Base-by-base conservation (phyloP, 2,888 invertebrate species). In the Leptopilina syphax region DNA sequence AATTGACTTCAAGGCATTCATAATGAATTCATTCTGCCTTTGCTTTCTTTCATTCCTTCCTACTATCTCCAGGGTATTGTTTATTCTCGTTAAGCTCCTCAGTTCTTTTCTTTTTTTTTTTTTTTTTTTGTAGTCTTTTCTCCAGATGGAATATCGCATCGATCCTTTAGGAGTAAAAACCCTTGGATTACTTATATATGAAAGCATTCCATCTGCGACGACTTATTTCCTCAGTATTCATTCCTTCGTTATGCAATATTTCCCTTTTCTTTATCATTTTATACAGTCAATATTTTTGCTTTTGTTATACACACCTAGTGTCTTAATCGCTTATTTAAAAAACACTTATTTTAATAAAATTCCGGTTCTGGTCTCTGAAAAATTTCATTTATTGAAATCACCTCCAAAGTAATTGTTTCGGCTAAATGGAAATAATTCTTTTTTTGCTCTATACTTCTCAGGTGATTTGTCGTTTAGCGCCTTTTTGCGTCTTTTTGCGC, bases 21-120 rank as follows among this genome's bases (percentile, higher is more conserved):
- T 73, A 73, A 73, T 73, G 73, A 73, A 73, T 73, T 73, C 73
- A 73, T 73, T 57, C 73, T 73, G 57, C 34, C 34, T 73, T 27
- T 54, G 70, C 50, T 70, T 70, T 54, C 70, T 50, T 70, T 54
- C 54, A 47, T 70, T 54, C 8, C 24, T 70, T 70, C 70, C 70
- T 73, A 6, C 57, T 73, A 57, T 73, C 73, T 73, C 73, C 27
- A 8, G 73, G 73, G 73, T 57, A 73, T 73, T 73, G 73, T 73
- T 73, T 73, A 57, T 73, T 73, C 73, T 73, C 57, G 57, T 73
- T 73, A 73, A 73, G 57, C 34, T 50, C 18, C 73, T 73, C 9
- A 57, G 57, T 50, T 44, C 44, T 44, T 8, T 1, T 8, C 8
- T 8, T 44, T 5, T 44, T 5, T 44, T 1, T 44, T 6, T 44